Evolutionary conservation across 2,797 vertebrate species (phyloP).

Genomic region (Lepus townsendii): DNA sequence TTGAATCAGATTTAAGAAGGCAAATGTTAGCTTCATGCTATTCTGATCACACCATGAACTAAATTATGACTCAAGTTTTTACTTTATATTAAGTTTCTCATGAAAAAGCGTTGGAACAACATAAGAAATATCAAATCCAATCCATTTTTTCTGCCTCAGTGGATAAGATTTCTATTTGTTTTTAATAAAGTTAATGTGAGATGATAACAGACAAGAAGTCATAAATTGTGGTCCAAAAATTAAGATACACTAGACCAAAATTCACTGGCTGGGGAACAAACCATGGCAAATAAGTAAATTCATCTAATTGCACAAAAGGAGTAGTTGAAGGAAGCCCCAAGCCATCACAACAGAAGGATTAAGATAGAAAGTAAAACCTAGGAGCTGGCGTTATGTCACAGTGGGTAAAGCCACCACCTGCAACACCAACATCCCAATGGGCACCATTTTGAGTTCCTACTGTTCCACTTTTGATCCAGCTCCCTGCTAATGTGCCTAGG

Average conservation of each 20-base stretch:
- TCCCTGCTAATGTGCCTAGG: too few species aligned
- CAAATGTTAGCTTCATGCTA: neutral
- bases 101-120: constrained; percentile 33
- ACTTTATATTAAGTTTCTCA: constrained; percentile 29
- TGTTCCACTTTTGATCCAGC: too few species aligned
- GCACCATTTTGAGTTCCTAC: too few species aligned
- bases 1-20: constrained; percentile 24
- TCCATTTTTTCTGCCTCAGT: constrained; percentile 18
- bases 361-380: neutral
- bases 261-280: neutral
- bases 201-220: constrained; percentile 39
- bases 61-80: constrained; percentile 49
- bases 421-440: too few species aligned
- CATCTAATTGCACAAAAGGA: constrained; percentile 3
- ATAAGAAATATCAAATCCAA: constrained; percentile 28
- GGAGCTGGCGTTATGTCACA: too few species aligned
- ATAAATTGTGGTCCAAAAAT: constrained; percentile 18
- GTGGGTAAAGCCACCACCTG: too few species aligned
- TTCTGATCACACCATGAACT: constrained; percentile 39
- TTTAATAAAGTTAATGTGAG: neutral
- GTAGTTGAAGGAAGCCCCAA: neutral
- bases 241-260: constrained; percentile 32
- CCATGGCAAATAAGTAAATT: neutral
- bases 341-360: neutral
- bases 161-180: constrained; percentile 33